Conservation (phyloP, 2,113 vertebrate species). For the Chaetorhynchus papuensis region DNA sequence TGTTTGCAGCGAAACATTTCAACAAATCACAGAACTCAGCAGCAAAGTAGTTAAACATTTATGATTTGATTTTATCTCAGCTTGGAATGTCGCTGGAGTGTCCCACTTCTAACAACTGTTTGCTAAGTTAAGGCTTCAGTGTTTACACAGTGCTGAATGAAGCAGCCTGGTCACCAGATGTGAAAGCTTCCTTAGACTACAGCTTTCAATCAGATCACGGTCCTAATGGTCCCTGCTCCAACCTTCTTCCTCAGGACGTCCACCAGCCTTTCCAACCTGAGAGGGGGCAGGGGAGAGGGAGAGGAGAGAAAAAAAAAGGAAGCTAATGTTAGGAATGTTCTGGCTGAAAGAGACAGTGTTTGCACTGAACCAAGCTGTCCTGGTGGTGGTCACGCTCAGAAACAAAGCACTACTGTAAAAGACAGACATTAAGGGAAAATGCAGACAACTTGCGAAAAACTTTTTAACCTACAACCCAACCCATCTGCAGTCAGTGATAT, state of each 20-base stretch:
- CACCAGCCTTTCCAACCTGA: slow-evolving; percentile 94
- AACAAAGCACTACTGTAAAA: slow-evolving; percentile 69
- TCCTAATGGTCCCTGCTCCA: slow-evolving; percentile 86
- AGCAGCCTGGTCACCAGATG: slow-evolving; percentile 91
- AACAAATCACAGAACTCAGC: slow-evolving; percentile 78
- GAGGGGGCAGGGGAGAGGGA: slow-evolving; percentile 23
- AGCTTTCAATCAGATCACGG: slow-evolving; percentile 85
- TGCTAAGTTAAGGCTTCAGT: slow-evolving; percentile 86
- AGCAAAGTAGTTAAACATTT: slow-evolving; percentile 88
- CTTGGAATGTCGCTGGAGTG: slow-evolving; percentile 84
- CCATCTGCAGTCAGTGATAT: slow-evolving; percentile 21
- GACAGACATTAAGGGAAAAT: slow-evolving; percentile 57
- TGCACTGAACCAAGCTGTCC: slow-evolving; percentile 66
- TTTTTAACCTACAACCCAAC: slow-evolving; percentile 52
- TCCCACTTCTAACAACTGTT: slow-evolving; percentile 90
- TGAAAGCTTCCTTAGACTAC: slow-evolving; percentile 77
- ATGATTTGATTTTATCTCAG: slow-evolving; percentile 84
- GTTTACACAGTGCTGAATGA: slow-evolving; percentile 88
- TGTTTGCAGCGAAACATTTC: slow-evolving; percentile 70
- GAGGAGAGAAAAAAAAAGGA: slow-evolving; percentile 56
- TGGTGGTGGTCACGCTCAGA: slow-evolving; percentile 64
- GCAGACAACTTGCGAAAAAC: slow-evolving; percentile 52
- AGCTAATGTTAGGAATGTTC: slow-evolving; percentile 68
- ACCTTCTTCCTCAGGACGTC: slow-evolving; percentile 97
- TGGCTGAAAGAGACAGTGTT: slow-evolving; percentile 71